Percentiles rank a stretch among this genome's conserved stretches.
Conservation (phyloP, 2,113 vertebrate genomes). For the Sisor rabdophorus region DNA sequence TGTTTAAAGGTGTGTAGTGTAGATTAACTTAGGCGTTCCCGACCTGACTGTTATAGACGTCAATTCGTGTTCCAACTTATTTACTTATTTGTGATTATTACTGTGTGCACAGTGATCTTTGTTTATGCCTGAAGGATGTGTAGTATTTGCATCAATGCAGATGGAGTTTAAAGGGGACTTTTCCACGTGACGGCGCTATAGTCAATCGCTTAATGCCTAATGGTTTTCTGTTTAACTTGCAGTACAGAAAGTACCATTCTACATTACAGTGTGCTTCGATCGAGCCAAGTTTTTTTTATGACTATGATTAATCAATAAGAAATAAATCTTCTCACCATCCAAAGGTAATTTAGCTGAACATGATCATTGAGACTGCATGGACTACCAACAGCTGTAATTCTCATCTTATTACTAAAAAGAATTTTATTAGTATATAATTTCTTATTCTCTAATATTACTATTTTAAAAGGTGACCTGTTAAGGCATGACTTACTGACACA, state of each 20-base stretch:
- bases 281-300: neutral
- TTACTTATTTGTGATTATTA: neutral
- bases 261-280: neutral
- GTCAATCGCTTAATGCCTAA: neutral
- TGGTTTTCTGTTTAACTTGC: neutral
- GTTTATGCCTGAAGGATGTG: slow-evolving; percentile 9
- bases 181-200: slow-evolving; percentile 27
- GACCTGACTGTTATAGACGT: no score
- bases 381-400: neutral
- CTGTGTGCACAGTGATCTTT: neutral
- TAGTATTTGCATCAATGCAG: slow-evolving; percentile 5
- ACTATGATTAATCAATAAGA: neutral
- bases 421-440: no score
- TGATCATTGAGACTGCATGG: neutral
- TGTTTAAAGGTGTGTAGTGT: neutral
- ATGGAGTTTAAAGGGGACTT: neutral
- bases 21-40: neutral
- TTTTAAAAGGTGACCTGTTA: neutral
- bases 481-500: neutral
- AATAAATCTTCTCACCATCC: neutral
- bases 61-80: neutral
- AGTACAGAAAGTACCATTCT: neutral
- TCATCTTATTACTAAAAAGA: neutral
- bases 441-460: no score
- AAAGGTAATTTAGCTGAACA: neutral